Evolutionary conservation across 2,797 vertebrate species (phyloP).

Genomic region (Trichosurus vulpecula): DNA sequence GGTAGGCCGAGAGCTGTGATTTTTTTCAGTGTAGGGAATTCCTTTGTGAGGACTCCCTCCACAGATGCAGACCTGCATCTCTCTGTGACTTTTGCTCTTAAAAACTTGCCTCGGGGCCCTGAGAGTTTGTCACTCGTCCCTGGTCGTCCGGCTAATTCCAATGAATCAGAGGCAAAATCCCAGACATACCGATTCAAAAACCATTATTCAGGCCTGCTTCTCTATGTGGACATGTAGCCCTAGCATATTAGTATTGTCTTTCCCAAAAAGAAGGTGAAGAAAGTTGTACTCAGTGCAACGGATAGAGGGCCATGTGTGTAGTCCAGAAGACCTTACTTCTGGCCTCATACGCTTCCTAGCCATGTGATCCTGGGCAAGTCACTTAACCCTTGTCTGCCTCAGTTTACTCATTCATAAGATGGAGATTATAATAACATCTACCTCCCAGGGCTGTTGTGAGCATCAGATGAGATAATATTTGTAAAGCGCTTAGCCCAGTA

Average conservation of each 20-base stretch:
- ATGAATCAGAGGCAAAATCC: not conserved
- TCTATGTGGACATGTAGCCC: accelerated
- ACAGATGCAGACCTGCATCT: not conserved
- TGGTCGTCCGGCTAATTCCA: not conserved
- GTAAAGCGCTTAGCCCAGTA: not conserved
- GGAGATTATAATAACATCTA: not conserved
- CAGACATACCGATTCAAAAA: not conserved
- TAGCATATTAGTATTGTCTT: not conserved
- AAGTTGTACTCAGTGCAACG: not conserved
- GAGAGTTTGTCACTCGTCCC: not conserved
- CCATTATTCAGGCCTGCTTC: not conserved
- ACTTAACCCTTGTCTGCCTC: not conserved
- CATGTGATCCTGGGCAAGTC: not conserved
- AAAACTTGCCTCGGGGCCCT: not conserved
- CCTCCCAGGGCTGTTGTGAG: not conserved
- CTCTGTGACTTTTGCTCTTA: not conserved
- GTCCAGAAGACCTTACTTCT: not conserved
- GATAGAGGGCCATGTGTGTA: not conserved
- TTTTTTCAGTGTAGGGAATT: not conserved
- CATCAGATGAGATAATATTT: not conserved
- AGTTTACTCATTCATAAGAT: not conserved
- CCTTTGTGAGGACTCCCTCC: not conserved
- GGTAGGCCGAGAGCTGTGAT: not conserved
- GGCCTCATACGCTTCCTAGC: not conserved
- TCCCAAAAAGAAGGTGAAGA: not conserved